Percentiles rank a stretch among this genome's conserved stretches.
These are phyloP conservation scores for Drosophila murphyi DNA, from an alignment of 1,140 invertebrate species.

Conservation along the genomic window DNA sequence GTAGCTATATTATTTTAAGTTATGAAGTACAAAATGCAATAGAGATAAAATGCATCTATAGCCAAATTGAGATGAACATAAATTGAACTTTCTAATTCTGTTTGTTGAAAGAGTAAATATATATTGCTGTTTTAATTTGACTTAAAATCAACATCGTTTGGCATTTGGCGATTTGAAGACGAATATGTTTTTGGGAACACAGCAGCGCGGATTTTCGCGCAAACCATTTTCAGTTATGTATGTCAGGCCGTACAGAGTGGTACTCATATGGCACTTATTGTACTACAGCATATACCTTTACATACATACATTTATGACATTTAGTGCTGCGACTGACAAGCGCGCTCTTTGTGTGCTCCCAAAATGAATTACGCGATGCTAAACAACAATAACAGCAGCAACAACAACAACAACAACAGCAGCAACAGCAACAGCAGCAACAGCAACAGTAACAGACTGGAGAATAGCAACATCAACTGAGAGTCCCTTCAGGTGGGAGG, in stretches of 20 bases:
- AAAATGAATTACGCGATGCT: constrained; percentile 36
- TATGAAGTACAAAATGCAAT: too few species aligned
- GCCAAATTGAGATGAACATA: too few species aligned
- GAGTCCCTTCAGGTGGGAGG: constrained; percentile 11
- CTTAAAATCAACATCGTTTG: too few species aligned
- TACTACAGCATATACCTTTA: neutral
- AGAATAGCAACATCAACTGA: constrained; percentile 13
- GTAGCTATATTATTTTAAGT: too few species aligned
- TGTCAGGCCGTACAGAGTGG: too few species aligned
- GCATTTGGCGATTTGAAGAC: neutral
- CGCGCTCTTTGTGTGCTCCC: constrained; percentile 17
- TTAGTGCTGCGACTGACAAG: neutral
- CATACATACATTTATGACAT: neutral
- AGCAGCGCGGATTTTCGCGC: neutral
- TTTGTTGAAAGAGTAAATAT: too few species aligned
- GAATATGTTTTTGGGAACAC: neutral
- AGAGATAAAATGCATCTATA: too few species aligned
- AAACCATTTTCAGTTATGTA: neutral
- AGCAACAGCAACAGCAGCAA: neutral
- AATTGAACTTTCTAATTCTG: too few species aligned
- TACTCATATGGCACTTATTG: neutral
- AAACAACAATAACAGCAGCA: constrained; percentile 20
- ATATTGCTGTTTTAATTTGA: too few species aligned
- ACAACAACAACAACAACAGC: neutral
- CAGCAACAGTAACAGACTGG: neutral